phyloP scores from a whole-genome alignment of 2,888 invertebrate species.

The Molorchus minor region DNA sequence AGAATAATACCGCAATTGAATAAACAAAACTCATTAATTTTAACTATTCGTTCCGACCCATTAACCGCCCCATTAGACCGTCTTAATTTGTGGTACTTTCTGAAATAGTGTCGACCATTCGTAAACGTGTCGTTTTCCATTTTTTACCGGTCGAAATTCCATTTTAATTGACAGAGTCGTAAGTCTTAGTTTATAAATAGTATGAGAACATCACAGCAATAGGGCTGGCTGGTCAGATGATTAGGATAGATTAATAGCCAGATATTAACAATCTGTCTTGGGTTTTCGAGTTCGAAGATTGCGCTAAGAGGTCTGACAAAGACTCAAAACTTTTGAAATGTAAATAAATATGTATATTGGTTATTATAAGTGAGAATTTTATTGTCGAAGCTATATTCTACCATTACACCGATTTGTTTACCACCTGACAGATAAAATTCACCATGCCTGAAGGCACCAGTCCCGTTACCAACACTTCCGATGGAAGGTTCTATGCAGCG shows the following conservation, averaged over 20 bases:
- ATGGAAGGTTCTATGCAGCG: too few relatives aligned
- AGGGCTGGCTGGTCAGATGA: conserved; percentile 40
- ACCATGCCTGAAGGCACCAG: too few relatives aligned
- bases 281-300: conserved; percentile 5
- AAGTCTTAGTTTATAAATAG: conserved; percentile 47
- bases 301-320: conserved; percentile 3
- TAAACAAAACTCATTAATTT: conserved; percentile 3
- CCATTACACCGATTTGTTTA: too few relatives aligned
- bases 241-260: conserved; percentile 34
- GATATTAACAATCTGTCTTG: conserved; percentile 31
- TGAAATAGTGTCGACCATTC: conserved; percentile 23
- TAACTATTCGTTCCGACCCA: neutral
- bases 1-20: neutral
- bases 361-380: too few relatives aligned
- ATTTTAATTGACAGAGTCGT: conserved; percentile 47
- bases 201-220: conserved; percentile 28
- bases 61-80: conserved; percentile 14
- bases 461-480: too few relatives aligned
- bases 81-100: conserved; percentile 24
- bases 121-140: conserved; percentile 25
- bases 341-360: too few relatives aligned
- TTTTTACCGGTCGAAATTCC: conserved; percentile 32
- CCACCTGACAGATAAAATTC: too few relatives aligned
- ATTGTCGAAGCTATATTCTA: too few relatives aligned
- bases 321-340: neutral